Percentiles rank a stretch among this genome's conserved stretches.
Evolutionary conservation across 2,797 vertebrate species (phyloP).

Genomic region (Chiroxiphia lanceolata): DNA sequence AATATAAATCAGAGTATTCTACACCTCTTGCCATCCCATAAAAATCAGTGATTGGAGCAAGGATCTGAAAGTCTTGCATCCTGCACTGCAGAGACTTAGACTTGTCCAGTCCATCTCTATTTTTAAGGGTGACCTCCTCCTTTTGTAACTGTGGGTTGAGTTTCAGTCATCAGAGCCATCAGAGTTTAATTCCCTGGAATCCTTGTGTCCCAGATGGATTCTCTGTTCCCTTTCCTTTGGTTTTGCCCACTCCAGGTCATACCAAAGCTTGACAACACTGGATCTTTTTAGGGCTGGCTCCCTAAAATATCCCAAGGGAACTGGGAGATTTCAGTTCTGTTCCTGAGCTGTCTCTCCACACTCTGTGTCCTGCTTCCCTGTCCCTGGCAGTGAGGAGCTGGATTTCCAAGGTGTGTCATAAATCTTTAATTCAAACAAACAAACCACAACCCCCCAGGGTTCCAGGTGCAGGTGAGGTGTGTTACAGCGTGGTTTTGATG

Average conservation of each 20-base stretch:
- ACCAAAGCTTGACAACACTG: background rate
- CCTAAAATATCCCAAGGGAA: background rate
- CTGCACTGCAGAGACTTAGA: background rate
- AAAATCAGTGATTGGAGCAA: background rate
- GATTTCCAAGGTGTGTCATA: background rate
- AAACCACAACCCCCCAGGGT: background rate
- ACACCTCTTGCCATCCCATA: background rate
- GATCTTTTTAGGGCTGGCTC: background rate
- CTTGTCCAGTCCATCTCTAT: background rate
- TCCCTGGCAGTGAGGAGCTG: background rate
- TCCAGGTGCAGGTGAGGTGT: background rate
- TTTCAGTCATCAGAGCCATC: background rate
- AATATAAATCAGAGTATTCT: background rate
- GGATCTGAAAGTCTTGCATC: background rate
- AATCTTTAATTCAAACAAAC: background rate
- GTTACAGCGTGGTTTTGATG: rapidly evolving
- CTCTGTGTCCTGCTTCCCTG: background rate
- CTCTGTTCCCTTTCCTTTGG: background rate
- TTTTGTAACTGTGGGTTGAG: background rate
- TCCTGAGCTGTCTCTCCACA: background rate
- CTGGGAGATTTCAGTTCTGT: background rate
- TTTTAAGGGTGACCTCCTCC: background rate
- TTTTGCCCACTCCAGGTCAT: background rate
- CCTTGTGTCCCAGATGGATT: background rate
- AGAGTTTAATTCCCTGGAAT: background rate